phyloP scores from a whole-genome alignment of 2,888 invertebrate species.

The Tholera decimalis region DNA sequence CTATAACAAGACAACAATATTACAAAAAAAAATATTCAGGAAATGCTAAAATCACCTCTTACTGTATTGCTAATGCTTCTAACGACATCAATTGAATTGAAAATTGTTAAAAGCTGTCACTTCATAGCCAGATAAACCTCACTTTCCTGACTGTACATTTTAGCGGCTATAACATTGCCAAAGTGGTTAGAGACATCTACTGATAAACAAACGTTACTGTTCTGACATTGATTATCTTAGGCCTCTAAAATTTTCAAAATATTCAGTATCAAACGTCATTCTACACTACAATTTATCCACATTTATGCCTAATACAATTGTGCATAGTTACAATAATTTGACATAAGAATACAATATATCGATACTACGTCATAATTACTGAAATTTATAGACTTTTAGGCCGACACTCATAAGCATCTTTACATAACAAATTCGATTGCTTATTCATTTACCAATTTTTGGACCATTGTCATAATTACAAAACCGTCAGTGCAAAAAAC shows the following conservation, averaged over 20 bases:
- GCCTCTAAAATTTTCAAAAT: background rate
- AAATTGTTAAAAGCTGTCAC: no score
- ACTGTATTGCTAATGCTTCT: no score
- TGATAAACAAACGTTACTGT: no score
- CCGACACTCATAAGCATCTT: conserved; percentile 57
- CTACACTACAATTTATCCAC: conserved; percentile 16
- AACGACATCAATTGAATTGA: no score
- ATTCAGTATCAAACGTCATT: conserved; percentile 5
- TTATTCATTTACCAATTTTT: conserved; percentile 29
- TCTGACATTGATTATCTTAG: background rate
- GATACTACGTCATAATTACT: conserved; percentile 26
- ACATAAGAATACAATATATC: conserved; percentile 48
- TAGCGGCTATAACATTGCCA: no score
- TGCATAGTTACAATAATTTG: conserved; percentile 69
- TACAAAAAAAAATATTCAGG: no score
- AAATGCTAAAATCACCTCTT: no score
- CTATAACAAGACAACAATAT: no score
- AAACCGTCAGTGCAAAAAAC: conserved; percentile 18
- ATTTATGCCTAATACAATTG: conserved; percentile 48
- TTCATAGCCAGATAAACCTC: background rate
- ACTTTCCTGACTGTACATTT: background rate
- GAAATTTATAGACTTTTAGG: conserved; percentile 51
- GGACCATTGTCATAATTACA: conserved; percentile 41
- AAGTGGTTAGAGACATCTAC: background rate
- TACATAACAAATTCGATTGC: conserved; percentile 62